Percentiles rank a stretch among this genome's conserved stretches.
Conservation (phyloP, 1,140 invertebrate genomes). For the Anoplolepis gracilipes region DNA sequence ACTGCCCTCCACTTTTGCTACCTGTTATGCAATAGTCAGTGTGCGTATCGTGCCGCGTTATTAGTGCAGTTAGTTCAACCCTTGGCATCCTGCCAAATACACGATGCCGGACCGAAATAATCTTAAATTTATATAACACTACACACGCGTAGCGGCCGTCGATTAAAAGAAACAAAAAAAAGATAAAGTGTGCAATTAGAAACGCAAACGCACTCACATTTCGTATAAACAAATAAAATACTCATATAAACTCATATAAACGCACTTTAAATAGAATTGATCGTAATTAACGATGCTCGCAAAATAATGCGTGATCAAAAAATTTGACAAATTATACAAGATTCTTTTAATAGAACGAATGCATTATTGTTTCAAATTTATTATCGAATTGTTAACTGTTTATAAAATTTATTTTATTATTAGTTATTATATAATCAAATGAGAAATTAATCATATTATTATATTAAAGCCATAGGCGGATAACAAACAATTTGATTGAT, state of each 20-base stretch:
- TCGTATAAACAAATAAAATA: neutral
- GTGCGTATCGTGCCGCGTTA: constrained; percentile 79
- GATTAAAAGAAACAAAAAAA: constrained; percentile 10
- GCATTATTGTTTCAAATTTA: neutral
- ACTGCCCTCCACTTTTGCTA: constrained; percentile 70
- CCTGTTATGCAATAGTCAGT: constrained; percentile 81
- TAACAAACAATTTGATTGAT: neutral
- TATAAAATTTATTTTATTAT: neutral
- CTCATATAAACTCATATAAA: neutral
- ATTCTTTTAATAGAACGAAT: neutral
- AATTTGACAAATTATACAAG: neutral
- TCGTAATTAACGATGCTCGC: neutral
- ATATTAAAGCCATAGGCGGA: too few species aligned
- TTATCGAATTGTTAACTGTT: neutral
- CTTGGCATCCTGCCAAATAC: constrained; percentile 81
- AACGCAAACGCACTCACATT: constrained; percentile 11
- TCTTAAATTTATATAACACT: constrained; percentile 82
- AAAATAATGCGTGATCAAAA: neutral
- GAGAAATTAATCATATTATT: neutral
- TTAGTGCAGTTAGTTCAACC: constrained; percentile 80
- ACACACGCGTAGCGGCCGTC: constrained; percentile 56
- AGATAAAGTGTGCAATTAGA: neutral
- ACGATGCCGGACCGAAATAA: constrained; percentile 81
- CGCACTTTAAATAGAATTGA: neutral
- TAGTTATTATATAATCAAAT: neutral